Percentiles rank a stretch among this genome's conserved stretches.
Evolutionary conservation across 1,140 invertebrate genomes (phyloP).

Genomic region (Marisa cornuarietis): DNA sequence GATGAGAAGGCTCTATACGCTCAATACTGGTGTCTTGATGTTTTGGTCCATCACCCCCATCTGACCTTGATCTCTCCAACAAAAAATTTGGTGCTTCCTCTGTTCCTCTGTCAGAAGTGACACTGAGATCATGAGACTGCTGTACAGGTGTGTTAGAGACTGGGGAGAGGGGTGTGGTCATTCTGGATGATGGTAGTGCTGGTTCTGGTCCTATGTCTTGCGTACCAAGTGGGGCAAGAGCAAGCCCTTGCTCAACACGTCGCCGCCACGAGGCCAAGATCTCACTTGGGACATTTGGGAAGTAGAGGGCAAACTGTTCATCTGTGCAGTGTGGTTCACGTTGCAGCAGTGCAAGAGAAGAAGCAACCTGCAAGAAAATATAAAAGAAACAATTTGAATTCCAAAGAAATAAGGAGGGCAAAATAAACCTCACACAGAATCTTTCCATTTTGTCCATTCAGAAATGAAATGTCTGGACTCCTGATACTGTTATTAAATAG

Average conservation of each 20-base stretch:
- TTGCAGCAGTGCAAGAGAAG: slow-evolving; percentile 13
- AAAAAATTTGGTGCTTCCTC: slow-evolving; percentile 4
- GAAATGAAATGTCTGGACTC: too few species aligned
- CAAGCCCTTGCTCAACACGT: slow-evolving; percentile 8
- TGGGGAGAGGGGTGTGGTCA: background rate
- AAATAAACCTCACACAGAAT: too few species aligned
- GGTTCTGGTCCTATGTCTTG: background rate
- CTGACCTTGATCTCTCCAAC: background rate
- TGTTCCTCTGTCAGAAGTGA: background rate
- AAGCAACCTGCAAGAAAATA: background rate
- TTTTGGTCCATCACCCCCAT: background rate
- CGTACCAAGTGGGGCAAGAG: background rate
- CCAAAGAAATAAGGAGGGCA: too few species aligned
- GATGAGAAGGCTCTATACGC: too few species aligned
- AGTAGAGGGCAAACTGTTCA: slow-evolving; percentile 5
- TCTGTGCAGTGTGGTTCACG: slow-evolving; percentile 12
- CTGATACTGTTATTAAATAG: too few species aligned
- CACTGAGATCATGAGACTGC: slow-evolving; percentile 9
- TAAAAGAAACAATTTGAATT: too few species aligned
- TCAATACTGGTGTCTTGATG: background rate
- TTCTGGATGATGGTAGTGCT: background rate
- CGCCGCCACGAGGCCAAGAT: slow-evolving; percentile 16
- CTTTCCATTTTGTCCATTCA: too few species aligned
- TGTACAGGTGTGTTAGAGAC: background rate
- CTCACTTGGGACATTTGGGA: slow-evolving; percentile 21